Evolutionary conservation across 1,140 invertebrate species (phyloP), one percentile per base, ranked within the genome.

Genomic region (honey bee (Apis mellifera)): DNA sequence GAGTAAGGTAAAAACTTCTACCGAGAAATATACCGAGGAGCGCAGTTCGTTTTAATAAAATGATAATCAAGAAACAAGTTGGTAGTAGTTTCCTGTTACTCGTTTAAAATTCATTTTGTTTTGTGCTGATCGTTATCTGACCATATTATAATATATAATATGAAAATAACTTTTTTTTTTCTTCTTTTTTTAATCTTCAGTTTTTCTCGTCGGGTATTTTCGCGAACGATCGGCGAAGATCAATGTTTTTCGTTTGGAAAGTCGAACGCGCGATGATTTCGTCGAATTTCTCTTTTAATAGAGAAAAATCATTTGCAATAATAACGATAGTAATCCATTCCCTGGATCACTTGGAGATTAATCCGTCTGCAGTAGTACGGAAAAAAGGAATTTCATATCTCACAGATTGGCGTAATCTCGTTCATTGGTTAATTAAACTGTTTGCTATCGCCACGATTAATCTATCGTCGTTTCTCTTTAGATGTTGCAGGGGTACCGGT

Each of bases 391-490:
- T 88, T 87, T 88, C 85, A 73, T 75, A 83, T 88, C 73, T 57
- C 55, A 50, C 73, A 65, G 71, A 59, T 59, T 75, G 55, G 55
- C 74, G 88, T 85, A 89, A 90, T 90, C 86, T 83, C 81, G 80
- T 68, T 88, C 76, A 68, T 77, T 84, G 71, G 84, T 85, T 92
- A 92, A 92, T 92, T 91, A 91, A 92, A 92, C 90, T 86, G 84
- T 92, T 90, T 89, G 84, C 85, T 92, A 92, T 91, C 90, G 84
- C 86, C 70, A 85, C 90, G 89, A 92, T 91, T 92, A 91, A 92
- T 92, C 91, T 84, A 89, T 92, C 89, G 90, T 82, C 87, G 78
- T 88, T 89, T 89, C 75, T 77, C 85, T 78, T 68, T 78, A 73
- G 72, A 79, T 80, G 64, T 71, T 78, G 80, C 81, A 68, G 55